Base-by-base conservation (phyloP, 2,797 vertebrate species). In the Adrianichthys oophorus region DNA sequence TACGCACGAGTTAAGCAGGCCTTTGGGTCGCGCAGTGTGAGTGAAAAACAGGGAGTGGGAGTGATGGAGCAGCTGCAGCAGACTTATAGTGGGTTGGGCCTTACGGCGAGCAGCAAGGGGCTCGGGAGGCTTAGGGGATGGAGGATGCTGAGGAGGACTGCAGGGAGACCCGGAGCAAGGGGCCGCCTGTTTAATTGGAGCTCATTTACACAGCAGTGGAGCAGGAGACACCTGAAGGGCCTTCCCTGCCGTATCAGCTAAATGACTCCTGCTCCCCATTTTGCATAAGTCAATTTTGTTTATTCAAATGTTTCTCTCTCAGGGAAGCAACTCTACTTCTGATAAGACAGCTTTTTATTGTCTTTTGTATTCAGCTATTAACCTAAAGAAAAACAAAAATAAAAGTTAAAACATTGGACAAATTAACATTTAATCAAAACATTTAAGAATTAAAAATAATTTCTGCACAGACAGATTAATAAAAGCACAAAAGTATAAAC, bases 131-230 rank as follows among this genome's bases (percentile, higher is more conserved):
- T 74, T 64, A 57, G 71, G 82, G 79, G 69, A 71, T 75, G 79
- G 80, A 74, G 68, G 78, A 70, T 78, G 82, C 64, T 74, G 85
- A 72, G 80, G 80, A 80, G 70, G 74, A 81, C 70, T 77, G 79
- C 58, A 65, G 79, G 84, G 85, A 85, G 85, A 88, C 74, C 79
- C 65, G 56, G 80, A 87, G 83, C 87, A 80, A 87, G 80, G 77
- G 87, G 86, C 87, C 82, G 79, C 84, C 80, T 85, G 76, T 89
- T 92, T 92, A 92, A 92, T 91, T 92, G 90, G 90, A 89, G 89
- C 90, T 92, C 91, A 90, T 92, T 92, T 92, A 89, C 87, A 85
- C 85, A 84, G 87, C 88, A 87, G 87, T 85, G 80, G 84, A 82
- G 85, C 88, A 82, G 79, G 85, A 90, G 87, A 90, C 87, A 90